Evolutionary conservation across 2,797 vertebrate genomes (phyloP).

Genomic region (Loris lydekkerianus): DNA sequence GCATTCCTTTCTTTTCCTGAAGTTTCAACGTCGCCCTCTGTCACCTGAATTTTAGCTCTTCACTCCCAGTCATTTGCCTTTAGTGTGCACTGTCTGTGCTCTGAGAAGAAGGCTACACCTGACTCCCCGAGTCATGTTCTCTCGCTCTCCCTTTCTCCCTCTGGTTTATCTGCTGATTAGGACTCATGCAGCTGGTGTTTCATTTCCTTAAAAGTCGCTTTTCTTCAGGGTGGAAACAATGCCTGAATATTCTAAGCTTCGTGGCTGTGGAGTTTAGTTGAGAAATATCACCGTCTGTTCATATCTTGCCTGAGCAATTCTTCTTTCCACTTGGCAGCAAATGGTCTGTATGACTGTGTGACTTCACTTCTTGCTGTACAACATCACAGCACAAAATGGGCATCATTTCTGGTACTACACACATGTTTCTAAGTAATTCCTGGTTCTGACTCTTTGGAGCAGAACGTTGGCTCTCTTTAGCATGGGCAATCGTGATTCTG

Average conservation of each 20-base stretch:
- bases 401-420: background rate
- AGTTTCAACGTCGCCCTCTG: background rate
- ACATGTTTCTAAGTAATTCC: background rate
- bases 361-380: background rate
- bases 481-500: background rate
- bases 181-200: constrained; percentile 54
- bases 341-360: background rate
- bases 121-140: background rate
- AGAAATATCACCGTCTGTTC: constrained; percentile 76
- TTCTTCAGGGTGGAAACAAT: constrained; percentile 53
- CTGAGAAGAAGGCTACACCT: background rate
- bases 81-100: accelerated
- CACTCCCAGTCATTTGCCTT: accelerated
- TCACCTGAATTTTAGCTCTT: background rate
- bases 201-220: constrained; percentile 65
- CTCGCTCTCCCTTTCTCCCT: background rate
- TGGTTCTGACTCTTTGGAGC: background rate
- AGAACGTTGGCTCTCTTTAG: background rate
- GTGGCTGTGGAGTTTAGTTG: constrained; percentile 29
- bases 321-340: constrained; percentile 35
- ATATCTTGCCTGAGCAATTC: background rate
- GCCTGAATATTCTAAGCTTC: constrained; percentile 23
- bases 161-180: constrained; percentile 13
- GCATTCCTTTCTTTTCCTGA: background rate
- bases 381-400: background rate